phyloP scores from a whole-genome alignment of 2,113 vertebrate species.

The Orientallactaga bullata region DNA sequence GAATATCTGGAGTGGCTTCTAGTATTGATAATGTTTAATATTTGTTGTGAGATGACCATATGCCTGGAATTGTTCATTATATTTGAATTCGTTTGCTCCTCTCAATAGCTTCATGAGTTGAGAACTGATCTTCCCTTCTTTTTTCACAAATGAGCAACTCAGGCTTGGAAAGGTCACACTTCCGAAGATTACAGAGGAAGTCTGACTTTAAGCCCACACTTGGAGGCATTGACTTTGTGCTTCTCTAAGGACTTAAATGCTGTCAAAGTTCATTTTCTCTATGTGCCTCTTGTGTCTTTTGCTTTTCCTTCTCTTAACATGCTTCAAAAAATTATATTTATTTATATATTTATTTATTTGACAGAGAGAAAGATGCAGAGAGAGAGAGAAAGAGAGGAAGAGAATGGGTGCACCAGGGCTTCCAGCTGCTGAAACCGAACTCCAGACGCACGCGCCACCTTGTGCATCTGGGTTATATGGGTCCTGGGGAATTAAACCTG shows the following conservation, averaged over 20 bases:
- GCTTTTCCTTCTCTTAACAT: not conserved
- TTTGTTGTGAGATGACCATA: not conserved
- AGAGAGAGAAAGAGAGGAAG: no score
- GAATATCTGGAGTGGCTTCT: not conserved
- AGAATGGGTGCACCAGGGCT: no score
- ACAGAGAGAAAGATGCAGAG: no score
- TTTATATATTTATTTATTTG: no score
- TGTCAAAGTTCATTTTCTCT: slow-evolving; percentile 25
- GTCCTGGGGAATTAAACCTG: no score
- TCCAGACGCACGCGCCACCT: no score
- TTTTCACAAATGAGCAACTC: slow-evolving; percentile 24
- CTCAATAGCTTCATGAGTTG: not conserved
- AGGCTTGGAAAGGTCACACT: slow-evolving; percentile 8
- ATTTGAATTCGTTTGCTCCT: not conserved
- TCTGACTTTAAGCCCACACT: not conserved
- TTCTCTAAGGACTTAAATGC: slow-evolving; percentile 38
- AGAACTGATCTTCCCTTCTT: not conserved
- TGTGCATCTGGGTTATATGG: no score
- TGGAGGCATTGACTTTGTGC: not conserved
- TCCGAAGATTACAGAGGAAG: not conserved
- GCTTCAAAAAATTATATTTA: no score
- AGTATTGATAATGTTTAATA: not conserved
- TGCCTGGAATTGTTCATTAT: not conserved
- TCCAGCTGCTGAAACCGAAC: no score
- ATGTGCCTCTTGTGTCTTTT: slow-evolving; percentile 9